Evolutionary conservation across 2,797 vertebrate species (phyloP).

Genomic region (Lepus townsendii): DNA sequence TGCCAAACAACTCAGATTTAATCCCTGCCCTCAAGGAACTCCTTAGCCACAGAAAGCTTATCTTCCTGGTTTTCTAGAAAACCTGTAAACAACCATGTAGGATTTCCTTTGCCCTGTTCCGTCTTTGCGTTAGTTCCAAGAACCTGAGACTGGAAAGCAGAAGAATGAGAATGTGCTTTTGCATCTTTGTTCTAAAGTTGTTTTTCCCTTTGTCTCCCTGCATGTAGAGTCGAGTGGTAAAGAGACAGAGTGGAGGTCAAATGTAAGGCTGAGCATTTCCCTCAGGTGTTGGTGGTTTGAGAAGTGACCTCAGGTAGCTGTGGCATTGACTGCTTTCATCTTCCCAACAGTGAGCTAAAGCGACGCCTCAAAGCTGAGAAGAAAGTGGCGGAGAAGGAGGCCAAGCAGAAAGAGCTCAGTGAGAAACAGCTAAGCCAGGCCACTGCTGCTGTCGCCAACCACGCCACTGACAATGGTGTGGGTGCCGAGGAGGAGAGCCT

Average conservation of each 20-base stretch:
- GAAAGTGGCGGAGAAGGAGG: slow-evolving; percentile 96
- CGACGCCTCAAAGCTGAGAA: slow-evolving; percentile 97
- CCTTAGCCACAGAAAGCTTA: not conserved
- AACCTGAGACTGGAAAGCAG: not conserved
- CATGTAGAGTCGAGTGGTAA: not conserved
- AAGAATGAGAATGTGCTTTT: not conserved
- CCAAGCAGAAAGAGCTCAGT: slow-evolving; percentile 92
- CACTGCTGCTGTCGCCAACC: slow-evolving; percentile 13
- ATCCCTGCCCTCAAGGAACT: not conserved
- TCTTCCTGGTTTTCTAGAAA: slow-evolving; percentile 24
- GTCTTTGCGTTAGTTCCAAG: not conserved
- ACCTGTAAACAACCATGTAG: not conserved
- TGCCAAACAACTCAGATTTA: not conserved
- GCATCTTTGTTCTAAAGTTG: slow-evolving; percentile 1
- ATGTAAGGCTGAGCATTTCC: not conserved
- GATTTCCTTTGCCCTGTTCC: not conserved
- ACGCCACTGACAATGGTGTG: slow-evolving; percentile 72
- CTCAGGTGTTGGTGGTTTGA: not conserved
- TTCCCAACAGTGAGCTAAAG: slow-evolving; percentile 94
- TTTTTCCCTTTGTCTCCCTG: slow-evolving; percentile 20
- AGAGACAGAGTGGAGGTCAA: not conserved
- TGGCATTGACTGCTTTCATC: slow-evolving; percentile 47
- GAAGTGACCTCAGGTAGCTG: not conserved
- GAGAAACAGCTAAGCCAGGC: slow-evolving; percentile 87
- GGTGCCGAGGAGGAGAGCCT: slow-evolving; percentile 94